These are phyloP conservation scores for Aspidiotus rigidus DNA, from an alignment of 2,888 invertebrate species.

Conservation along the genomic window DNA sequence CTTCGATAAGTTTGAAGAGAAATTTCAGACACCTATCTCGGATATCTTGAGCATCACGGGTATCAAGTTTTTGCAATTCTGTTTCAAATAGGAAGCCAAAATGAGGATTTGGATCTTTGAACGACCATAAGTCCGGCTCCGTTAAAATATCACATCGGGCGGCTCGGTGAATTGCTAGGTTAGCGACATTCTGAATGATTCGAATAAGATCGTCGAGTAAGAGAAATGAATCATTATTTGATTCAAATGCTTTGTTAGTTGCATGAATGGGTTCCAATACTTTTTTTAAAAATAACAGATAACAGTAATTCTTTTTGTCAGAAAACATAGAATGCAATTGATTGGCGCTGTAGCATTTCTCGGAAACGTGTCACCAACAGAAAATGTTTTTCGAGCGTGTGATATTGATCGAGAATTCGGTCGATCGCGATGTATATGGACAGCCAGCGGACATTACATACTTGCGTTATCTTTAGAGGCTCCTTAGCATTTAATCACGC, in stretches of 20 bases:
- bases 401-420: background rate
- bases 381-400: background rate
- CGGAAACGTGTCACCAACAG: background rate
- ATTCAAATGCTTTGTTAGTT: constrained; percentile 1
- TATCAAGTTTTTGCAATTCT: background rate
- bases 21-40: background rate
- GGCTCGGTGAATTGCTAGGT: background rate
- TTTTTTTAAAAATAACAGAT: background rate
- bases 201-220: background rate
- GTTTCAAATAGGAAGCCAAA: constrained; percentile 9
- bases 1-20: constrained; percentile 1
- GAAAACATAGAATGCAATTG: background rate
- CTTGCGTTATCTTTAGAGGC: background rate
- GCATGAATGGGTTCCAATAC: background rate
- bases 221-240: background rate
- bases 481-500: background rate
- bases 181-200: background rate
- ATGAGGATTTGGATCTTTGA: background rate
- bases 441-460: constrained; percentile 2
- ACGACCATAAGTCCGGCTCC: background rate
- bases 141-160: constrained; percentile 2
- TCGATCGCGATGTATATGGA: constrained; percentile 1
- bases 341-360: background rate
- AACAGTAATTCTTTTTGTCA: background rate
- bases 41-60: background rate